These are phyloP conservation scores for Lacanobia oleracea DNA, from an alignment of 2,888 invertebrate species.

Conservation along the genomic window DNA sequence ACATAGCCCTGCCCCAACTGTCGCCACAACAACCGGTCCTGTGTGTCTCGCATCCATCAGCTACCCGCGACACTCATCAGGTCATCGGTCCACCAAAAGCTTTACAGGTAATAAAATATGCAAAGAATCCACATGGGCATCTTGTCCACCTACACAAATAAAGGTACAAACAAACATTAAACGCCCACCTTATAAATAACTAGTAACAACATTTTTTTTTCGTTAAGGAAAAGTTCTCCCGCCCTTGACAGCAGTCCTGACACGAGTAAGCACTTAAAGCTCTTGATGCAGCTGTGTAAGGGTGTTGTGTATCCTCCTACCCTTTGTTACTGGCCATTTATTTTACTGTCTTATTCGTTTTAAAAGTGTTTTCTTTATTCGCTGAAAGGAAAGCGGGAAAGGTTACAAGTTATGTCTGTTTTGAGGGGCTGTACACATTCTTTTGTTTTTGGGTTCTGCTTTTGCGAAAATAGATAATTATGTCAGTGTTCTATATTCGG, in stretches of 20 bases:
- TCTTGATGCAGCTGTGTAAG: constrained; percentile 57
- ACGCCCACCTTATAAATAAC: constrained; percentile 28
- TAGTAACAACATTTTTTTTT: constrained; percentile 29
- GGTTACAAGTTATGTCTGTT: constrained; percentile 41
- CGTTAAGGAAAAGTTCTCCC: constrained; percentile 35
- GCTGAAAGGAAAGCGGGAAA: constrained; percentile 44
- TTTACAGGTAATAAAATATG: neutral
- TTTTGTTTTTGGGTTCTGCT: neutral
- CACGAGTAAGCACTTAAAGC: constrained; percentile 66
- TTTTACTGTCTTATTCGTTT: constrained; percentile 66
- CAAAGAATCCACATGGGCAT: neutral
- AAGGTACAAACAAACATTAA: constrained; percentile 23
- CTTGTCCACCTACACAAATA: neutral
- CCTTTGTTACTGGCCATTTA: constrained; percentile 64
- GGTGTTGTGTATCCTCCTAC: constrained; percentile 61
- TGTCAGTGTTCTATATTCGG: too few species aligned
- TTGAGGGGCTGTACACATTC: constrained; percentile 10
- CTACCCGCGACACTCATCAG: too few species aligned
- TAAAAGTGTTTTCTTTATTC: constrained; percentile 60
- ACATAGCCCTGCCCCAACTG: too few species aligned
- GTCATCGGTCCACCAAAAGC: too few species aligned
- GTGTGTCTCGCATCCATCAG: too few species aligned
- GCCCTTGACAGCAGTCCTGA: constrained; percentile 57
- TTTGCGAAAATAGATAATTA: neutral
- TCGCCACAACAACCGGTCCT: too few species aligned